A percentile compares a stretch with the other conserved stretches of the same genome.
These are phyloP conservation scores for Pentalonia nigronervosa DNA, from an alignment of 1,140 invertebrate genomes.

Conservation along the genomic window DNA sequence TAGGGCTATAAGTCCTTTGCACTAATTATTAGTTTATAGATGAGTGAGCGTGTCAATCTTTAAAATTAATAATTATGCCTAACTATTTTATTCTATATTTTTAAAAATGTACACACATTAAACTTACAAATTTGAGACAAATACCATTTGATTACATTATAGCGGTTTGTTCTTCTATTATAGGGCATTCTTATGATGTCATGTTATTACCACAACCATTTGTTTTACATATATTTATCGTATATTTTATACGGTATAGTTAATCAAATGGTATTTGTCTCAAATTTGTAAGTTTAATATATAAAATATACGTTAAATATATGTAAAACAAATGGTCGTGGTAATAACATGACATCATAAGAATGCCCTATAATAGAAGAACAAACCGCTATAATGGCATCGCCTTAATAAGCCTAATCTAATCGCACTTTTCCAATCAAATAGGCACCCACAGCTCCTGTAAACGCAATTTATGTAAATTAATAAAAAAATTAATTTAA, in stretches of 20 bases:
- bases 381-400: background rate
- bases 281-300: no score
- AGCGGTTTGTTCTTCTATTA: background rate
- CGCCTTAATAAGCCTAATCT: background rate
- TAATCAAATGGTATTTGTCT: no score
- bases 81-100: background rate
- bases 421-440: background rate
- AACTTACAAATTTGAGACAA: background rate
- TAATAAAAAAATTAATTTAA: background rate
- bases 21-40: background rate
- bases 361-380: background rate
- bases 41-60: background rate
- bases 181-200: background rate
- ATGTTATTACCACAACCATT: background rate
- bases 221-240: background rate
- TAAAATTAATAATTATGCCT: background rate
- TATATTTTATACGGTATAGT: constrained; percentile 15
- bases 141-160: background rate
- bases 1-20: no score
- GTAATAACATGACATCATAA: background rate
- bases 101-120: background rate
- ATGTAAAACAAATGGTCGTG: background rate
- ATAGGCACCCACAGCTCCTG: constrained; percentile 3
- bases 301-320: background rate
- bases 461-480: background rate